phyloP scores from a whole-genome alignment of 2,113 vertebrate genomes.

The Rhinolophus ferrumequinum region DNA sequence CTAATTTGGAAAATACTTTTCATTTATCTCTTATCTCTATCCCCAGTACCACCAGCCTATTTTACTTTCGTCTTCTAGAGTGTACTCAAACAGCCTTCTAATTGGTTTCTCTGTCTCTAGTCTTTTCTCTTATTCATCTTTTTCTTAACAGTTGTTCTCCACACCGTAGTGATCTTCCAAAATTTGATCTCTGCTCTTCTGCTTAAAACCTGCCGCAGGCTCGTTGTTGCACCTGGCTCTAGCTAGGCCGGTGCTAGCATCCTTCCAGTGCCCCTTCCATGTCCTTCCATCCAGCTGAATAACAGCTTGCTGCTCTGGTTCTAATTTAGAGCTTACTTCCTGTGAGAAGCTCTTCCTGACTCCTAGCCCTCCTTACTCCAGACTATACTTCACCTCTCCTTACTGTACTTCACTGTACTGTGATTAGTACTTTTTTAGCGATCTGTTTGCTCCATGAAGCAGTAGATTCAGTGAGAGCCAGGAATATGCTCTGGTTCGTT shows the following conservation, averaged over 20 bases:
- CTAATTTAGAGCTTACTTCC: not conserved
- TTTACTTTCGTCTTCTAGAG: not conserved
- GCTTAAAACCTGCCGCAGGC: not conserved
- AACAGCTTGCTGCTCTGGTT: not conserved
- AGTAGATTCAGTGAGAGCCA: not conserved
- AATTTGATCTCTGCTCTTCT: not conserved
- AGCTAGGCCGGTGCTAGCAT: not conserved
- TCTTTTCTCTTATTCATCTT: not conserved
- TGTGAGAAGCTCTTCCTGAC: not conserved
- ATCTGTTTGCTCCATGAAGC: not conserved
- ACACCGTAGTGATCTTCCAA: not conserved
- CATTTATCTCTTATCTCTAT: not conserved
- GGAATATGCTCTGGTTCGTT: not conserved
- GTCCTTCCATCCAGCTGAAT: not conserved
- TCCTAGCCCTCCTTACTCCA: not conserved
- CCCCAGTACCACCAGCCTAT: not conserved
- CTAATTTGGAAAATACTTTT: not conserved
- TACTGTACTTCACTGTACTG: not conserved
- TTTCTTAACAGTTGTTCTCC: not conserved
- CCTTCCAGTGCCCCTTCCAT: not conserved
- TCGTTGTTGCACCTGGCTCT: not conserved
- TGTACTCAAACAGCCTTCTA: not conserved
- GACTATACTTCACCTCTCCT: not conserved
- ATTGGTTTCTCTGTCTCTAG: not conserved
- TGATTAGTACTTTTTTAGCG: not conserved